These are phyloP conservation scores for Actinostola sp. DNA, from an alignment of 92 coral and sea anemone genomes.

Conservation along the genomic window DNA sequence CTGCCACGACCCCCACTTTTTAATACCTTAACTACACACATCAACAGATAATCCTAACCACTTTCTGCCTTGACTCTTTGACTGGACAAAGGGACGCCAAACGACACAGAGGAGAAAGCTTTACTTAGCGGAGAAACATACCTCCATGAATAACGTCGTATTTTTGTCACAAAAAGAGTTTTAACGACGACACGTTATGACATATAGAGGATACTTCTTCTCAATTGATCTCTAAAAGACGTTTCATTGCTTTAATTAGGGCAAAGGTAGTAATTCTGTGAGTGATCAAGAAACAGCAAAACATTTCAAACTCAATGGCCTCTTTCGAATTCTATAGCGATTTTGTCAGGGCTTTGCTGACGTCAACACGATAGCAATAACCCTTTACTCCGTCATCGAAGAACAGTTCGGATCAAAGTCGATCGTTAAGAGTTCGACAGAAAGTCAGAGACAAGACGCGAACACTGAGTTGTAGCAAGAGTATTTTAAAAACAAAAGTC, in stretches of 20 bases:
- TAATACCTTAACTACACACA: conserved; percentile 40
- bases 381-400: not conserved
- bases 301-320: not conserved
- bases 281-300: not conserved
- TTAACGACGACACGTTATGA: not conserved
- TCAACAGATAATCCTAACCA: conserved; percentile 36
- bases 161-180: not conserved
- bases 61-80: conserved; percentile 23
- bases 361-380: conserved; percentile 5
- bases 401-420: not conserved
- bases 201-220: not conserved
- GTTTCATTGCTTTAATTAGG: conserved; percentile 12
- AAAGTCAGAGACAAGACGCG: not conserved
- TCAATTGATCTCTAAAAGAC: conserved; percentile 6
- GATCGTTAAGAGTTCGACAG: not conserved
- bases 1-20: conserved; percentile 42
- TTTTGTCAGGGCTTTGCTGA: conserved; percentile 5
- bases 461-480: not conserved
- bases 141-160: not conserved
- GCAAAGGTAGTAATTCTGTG: conserved; percentile 3
- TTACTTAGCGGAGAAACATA: not conserved
- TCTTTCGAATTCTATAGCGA: not conserved
- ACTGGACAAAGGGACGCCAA: conserved; percentile 38
- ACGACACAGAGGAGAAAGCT: conserved; percentile 12
- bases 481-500: not conserved